Percentiles rank a stretch among this genome's conserved stretches.
Evolutionary conservation across 2,888 invertebrate species (phyloP).

Genomic region (Sinotaia quadrata): DNA sequence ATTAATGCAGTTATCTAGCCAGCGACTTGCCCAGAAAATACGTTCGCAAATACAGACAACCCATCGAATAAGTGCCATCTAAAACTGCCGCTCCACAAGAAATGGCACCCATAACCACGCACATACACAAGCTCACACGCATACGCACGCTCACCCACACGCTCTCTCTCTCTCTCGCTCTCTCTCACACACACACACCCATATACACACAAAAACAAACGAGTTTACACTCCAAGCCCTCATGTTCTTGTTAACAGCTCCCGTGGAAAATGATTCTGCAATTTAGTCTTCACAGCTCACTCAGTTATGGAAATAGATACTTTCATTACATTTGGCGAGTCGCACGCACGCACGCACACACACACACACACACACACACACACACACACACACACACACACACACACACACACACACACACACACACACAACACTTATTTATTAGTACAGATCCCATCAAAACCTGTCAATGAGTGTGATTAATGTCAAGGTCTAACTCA

Average conservation of each 20-base stretch:
- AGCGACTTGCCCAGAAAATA: too few species aligned
- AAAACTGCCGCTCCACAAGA: not conserved
- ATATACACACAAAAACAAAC: not conserved
- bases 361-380: conserved; percentile 5
- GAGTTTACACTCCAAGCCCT: not conserved
- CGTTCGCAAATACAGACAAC: too few species aligned
- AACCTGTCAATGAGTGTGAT: too few species aligned
- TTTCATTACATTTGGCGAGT: not conserved
- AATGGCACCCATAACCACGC: not conserved
- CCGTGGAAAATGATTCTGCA: too few species aligned
- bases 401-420: not conserved
- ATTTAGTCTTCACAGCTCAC: not conserved
- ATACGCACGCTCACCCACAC: not conserved
- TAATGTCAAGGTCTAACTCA: too few species aligned
- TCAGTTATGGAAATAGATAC: not conserved
- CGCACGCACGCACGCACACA: not conserved
- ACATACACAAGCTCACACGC: not conserved
- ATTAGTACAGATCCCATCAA: too few species aligned
- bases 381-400: not conserved
- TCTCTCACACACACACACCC: not conserved
- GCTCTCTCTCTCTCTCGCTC: not conserved
- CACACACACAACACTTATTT: not conserved
- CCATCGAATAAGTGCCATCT: too few species aligned
- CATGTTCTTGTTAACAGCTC: too few species aligned
- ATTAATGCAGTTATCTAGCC: too few species aligned